Evolutionary conservation across 2,797 vertebrate species (phyloP).

Genomic region (Argya squamiceps): DNA sequence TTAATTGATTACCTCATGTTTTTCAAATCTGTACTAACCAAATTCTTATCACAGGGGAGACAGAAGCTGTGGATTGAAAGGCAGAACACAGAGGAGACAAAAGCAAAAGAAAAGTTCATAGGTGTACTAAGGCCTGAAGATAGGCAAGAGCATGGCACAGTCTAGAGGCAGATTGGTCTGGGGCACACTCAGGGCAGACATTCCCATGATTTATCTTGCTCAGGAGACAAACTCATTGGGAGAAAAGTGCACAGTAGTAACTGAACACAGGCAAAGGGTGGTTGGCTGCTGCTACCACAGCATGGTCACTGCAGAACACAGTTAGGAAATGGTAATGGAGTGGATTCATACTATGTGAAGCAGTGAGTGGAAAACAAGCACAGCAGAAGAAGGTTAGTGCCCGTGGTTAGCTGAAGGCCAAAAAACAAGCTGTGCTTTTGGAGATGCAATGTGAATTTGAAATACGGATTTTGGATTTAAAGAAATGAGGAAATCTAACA

Average conservation of each 20-base stretch:
- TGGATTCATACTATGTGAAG: neutral
- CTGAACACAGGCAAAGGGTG: neutral
- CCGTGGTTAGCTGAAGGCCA: neutral
- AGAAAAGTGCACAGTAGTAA: neutral
- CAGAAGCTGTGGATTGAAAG: neutral
- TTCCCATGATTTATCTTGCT: neutral
- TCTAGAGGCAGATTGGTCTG: neutral
- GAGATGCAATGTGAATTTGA: neutral
- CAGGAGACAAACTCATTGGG: accelerated
- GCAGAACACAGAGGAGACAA: neutral
- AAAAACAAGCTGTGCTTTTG: neutral
- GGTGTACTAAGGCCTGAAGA: neutral
- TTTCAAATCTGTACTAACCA: neutral
- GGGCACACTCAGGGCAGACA: neutral
- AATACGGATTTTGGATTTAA: neutral
- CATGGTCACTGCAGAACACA: accelerated
- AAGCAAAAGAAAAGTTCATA: neutral
- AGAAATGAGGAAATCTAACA: neutral
- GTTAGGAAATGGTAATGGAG: neutral
- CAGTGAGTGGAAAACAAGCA: neutral
- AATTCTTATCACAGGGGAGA: neutral
- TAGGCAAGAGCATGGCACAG: neutral
- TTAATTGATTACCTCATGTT: neutral
- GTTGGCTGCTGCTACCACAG: neutral
- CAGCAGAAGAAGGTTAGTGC: neutral